These are phyloP conservation scores for Lamellibrachia luymesi DNA, from an alignment of 1,140 invertebrate genomes.

Conservation along the genomic window DNA sequence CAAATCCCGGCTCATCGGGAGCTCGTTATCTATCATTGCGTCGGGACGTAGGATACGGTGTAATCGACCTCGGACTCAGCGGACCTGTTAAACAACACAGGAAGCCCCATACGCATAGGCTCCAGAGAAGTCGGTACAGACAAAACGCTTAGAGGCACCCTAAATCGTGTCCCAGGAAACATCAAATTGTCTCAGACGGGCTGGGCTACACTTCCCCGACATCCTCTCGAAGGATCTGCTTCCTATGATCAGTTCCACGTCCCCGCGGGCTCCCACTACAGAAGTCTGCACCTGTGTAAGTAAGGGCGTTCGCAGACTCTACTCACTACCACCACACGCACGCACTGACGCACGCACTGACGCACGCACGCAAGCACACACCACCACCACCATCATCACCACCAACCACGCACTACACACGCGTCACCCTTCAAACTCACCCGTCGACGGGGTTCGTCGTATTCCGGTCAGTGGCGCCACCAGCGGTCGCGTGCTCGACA, in stretches of 20 bases:
- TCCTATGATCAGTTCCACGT: neutral
- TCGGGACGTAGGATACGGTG: neutral
- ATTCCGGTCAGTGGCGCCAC: neutral
- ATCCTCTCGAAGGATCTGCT: neutral
- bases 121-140: neutral
- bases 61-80: neutral
- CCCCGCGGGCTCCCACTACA: neutral
- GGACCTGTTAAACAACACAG: neutral
- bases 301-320: neutral
- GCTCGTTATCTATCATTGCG: neutral
- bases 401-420: neutral
- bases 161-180: neutral
- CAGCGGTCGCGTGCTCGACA: neutral
- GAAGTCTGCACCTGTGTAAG: neutral
- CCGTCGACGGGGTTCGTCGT: neutral
- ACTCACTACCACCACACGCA: neutral
- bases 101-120: neutral
- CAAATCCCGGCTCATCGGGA: neutral
- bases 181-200: neutral
- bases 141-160: neutral
- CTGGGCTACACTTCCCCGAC: neutral
- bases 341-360: neutral
- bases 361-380: neutral
- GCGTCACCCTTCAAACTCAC: neutral
- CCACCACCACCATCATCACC: too few species aligned